phyloP scores from a whole-genome alignment of 2,888 invertebrate species.

The Sussaba pulchella region DNA sequence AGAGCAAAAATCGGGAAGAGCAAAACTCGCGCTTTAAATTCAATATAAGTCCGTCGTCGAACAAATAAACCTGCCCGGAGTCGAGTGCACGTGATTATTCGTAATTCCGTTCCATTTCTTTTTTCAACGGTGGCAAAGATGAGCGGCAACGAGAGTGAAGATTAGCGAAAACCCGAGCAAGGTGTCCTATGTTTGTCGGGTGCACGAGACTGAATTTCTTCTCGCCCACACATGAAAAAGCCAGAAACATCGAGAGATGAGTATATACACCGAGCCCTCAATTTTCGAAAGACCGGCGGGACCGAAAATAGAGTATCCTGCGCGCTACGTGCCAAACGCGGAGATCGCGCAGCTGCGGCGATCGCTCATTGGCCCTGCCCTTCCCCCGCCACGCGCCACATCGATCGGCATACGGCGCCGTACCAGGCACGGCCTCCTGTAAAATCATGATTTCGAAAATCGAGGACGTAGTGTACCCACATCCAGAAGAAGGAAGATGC shows the following conservation, averaged over 20 bases:
- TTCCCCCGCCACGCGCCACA: no score
- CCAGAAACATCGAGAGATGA: not conserved
- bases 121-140: not conserved
- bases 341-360: no score
- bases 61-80: not conserved
- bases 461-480: not conserved
- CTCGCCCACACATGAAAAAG: conserved; percentile 7
- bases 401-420: no score
- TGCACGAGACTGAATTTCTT: no score
- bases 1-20: not conserved
- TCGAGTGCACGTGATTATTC: conserved; percentile 46
- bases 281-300: no score
- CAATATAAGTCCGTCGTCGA: conserved; percentile 33
- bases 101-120: conserved; percentile 43
- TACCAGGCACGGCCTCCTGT: no score
- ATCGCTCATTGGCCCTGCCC: no score
- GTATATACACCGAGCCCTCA: not conserved
- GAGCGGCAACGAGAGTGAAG: not conserved
- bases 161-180: not conserved
- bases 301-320: no score
- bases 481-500: conserved; percentile 1
- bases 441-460: no score
- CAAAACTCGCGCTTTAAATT: conserved; percentile 42
- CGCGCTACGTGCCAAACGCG: no score
- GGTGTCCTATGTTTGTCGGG: not conserved